Percentiles rank a stretch among this genome's conserved stretches.
These are phyloP conservation scores for Saguinus midas DNA, from an alignment of 2,113 vertebrate genomes.

Conservation along the genomic window DNA sequence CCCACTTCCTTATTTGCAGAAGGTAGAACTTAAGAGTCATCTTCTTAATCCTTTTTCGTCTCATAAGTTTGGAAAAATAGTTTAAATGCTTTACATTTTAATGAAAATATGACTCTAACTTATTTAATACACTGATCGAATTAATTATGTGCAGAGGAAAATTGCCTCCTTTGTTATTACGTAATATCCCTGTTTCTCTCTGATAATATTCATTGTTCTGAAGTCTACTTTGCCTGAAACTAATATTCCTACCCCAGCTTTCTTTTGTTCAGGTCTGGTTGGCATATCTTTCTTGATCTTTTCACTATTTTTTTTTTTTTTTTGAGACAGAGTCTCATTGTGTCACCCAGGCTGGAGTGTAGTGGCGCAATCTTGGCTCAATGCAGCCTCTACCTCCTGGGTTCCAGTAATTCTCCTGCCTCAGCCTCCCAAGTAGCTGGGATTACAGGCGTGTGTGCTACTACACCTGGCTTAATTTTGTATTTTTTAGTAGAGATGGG, in stretches of 20 bases:
- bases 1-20: not conserved
- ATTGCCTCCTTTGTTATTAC: not conserved
- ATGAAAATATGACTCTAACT: slow-evolving; percentile 59
- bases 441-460: not conserved
- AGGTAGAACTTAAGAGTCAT: not conserved
- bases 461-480: not conserved
- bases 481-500: not conserved
- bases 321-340: not conserved
- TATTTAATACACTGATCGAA: slow-evolving; percentile 61
- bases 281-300: not conserved
- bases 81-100: slow-evolving; percentile 66
- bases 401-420: not conserved
- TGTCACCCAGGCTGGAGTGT: not conserved
- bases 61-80: not conserved
- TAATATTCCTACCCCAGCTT: not conserved
- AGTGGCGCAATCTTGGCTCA: not conserved
- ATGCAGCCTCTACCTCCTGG: not conserved
- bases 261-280: not conserved
- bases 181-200: not conserved
- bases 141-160: slow-evolving; percentile 22
- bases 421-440: not conserved
- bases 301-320: not conserved
- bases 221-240: not conserved
- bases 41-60: too few relatives aligned
- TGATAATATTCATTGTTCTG: not conserved